phyloP scores from a whole-genome alignment of 1,140 invertebrate species.

The Panagrolaimus sp. region DNA sequence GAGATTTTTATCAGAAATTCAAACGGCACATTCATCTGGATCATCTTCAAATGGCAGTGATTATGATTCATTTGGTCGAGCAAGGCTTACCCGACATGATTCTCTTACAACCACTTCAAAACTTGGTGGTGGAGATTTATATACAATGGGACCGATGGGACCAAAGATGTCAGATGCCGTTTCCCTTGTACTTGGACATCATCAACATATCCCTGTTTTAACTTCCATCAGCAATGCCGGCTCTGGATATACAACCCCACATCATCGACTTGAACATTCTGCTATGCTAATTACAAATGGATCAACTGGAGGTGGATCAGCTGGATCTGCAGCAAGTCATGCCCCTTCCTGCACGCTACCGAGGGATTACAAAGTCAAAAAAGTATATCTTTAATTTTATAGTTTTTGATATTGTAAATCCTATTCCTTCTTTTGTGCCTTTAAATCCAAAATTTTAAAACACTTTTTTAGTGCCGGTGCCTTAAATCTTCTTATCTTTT shows the following conservation, averaged over 20 bases:
- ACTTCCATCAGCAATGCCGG: slow-evolving; percentile 45
- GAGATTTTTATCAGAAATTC: slow-evolving; percentile 34
- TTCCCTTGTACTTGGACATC: slow-evolving; percentile 19
- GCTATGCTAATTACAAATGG: slow-evolving; percentile 29
- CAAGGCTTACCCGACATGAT: slow-evolving; percentile 53
- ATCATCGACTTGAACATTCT: slow-evolving; percentile 33
- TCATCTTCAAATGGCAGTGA: slow-evolving; percentile 53
- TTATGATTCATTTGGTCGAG: slow-evolving; percentile 43
- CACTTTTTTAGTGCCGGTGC: too few species aligned
- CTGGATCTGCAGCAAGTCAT: slow-evolving; percentile 20
- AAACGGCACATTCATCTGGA: slow-evolving; percentile 22
- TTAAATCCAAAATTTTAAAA: too few species aligned
- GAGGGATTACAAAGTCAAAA: slow-evolving; percentile 57
- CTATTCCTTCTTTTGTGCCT: too few species aligned
- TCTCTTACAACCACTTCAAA: slow-evolving; percentile 40
- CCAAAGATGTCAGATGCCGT: slow-evolving; percentile 7
- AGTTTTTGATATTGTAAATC: too few species aligned
- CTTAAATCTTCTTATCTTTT: too few species aligned
- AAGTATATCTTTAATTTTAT: slow-evolving; percentile 47
- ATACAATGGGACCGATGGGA: background rate
- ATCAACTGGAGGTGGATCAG: background rate
- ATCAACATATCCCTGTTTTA: slow-evolving; percentile 52
- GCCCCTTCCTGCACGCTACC: slow-evolving; percentile 44
- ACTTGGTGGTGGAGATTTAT: slow-evolving; percentile 24
- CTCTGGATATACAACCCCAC: slow-evolving; percentile 46